Conservation (phyloP, 2,113 vertebrate species). For the Morone chrysops region DNA sequence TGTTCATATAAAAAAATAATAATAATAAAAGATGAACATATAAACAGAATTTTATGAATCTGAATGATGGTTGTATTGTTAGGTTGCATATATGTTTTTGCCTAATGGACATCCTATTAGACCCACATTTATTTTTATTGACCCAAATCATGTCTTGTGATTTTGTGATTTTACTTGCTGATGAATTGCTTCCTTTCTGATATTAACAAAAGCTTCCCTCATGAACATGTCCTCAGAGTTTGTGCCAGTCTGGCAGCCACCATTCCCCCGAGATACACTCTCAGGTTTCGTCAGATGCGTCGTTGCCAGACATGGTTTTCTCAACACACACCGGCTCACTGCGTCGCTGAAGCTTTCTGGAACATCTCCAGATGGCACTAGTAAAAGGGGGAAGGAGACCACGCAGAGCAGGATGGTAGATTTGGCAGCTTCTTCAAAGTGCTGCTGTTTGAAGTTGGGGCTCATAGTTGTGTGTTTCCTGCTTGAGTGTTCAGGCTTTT, state of each 20-base stretch:
- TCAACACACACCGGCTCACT: constrained; percentile 56
- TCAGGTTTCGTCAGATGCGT: constrained; percentile 59
- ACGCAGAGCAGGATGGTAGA: constrained; percentile 39
- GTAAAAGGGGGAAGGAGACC: constrained; percentile 58
- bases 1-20: neutral
- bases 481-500: constrained; percentile 38
- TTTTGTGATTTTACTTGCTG: constrained; percentile 32
- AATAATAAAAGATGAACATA: neutral
- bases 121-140: constrained; percentile 11
- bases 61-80: neutral
- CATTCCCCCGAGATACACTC: constrained; percentile 31
- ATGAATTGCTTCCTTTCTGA: constrained; percentile 52
- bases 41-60: neutral
- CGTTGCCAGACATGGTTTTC: constrained; percentile 62
- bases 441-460: constrained; percentile 58
- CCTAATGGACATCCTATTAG: constrained; percentile 1
- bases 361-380: constrained; percentile 72
- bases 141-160: constrained; percentile 10
- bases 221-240: constrained; percentile 39
- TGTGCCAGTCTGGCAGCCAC: constrained; percentile 48
- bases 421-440: constrained; percentile 74
- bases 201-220: constrained; percentile 29
- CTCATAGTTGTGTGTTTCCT: constrained; percentile 44
- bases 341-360: constrained; percentile 59
- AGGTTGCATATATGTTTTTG: neutral